Evolutionary conservation across 2,113 vertebrate genomes (phyloP), one percentile per base, ranked within the genome.

Genomic region (Chaenocephalus aceratus): DNA sequence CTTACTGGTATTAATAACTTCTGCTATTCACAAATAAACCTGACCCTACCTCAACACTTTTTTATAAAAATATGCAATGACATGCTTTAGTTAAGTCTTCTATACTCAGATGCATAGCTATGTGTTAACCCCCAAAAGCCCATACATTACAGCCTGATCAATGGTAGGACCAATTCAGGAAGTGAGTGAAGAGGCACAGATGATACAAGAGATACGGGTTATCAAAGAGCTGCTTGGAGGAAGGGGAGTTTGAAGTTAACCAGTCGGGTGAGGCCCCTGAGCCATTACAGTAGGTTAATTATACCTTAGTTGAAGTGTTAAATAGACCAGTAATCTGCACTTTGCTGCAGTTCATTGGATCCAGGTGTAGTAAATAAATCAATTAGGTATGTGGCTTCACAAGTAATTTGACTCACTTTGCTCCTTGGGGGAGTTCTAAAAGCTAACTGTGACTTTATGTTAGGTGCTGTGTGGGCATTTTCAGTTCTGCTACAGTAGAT

Each of bases 301-400:
- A 89, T 79, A 88, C 84, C 83, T 82, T 44, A 87, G 88, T 58
- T 86, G 78, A 91, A 91, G 86, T 90, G 90, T 91, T 92, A 91
- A 92, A 84, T 86, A 89, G 85, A 75, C 79, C 63, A 80, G 85
- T 88, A 90, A 92, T 84, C 84, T 82, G 83, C 2, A 30, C 81
- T 83, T 88, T 87, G 67, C 65, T 68, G 80, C 56, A 34, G 4
- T 83, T 91, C 88, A 92, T 92, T 89, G 85, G 86, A 88, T 79
- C 85, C 89, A 92, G 91, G 89, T 92, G 91, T 77, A 36, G 84
- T 87, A 84, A 91, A 91, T 87, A 87, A 89, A 91, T 92, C 85
- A 79, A 89, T 91, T 90, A 91, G 68, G 68, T 62, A 21, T 74
- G 51, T 10, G 46, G 73, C 82, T 45, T 62, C 49, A 48, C 52